Percentiles rank a stretch among this genome's conserved stretches.
Evolutionary conservation across 2,797 vertebrate species (phyloP).

Genomic region (Leptatherina wallacei): DNA sequence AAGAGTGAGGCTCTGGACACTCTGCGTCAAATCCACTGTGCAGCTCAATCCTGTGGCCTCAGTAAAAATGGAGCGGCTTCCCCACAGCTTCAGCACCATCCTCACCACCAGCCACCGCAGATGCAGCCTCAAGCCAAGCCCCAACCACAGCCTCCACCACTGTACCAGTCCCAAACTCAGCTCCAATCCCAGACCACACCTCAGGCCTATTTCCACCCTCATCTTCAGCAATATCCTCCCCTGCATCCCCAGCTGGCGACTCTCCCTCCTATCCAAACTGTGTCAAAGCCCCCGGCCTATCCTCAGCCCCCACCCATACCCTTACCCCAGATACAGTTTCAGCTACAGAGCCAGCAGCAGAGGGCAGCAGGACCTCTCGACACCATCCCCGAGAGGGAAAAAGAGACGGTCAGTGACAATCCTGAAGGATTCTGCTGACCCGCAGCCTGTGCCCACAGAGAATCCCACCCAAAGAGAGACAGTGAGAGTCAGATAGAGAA

Average conservation of each 20-base stretch:
- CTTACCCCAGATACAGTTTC: constrained; percentile 46
- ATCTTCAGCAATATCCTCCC: constrained; percentile 46
- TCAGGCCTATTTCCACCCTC: constrained; percentile 51
- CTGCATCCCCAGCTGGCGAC: constrained; percentile 33
- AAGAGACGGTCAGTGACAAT: constrained; percentile 72
- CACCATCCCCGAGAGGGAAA: constrained; percentile 82
- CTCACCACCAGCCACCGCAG: constrained; percentile 54
- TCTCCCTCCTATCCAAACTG: constrained; percentile 57
- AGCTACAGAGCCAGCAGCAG: constrained; percentile 69
- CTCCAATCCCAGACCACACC: constrained; percentile 47
- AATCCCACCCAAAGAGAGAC: constrained; percentile 62
- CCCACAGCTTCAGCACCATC: constrained; percentile 74
- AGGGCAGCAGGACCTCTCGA: constrained; percentile 73
- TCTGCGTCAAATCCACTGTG: constrained; percentile 92
- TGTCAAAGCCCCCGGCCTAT: constrained; percentile 67
- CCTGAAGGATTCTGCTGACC: constrained; percentile 81
- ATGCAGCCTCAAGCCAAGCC: constrained; percentile 54
- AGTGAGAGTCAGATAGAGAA: constrained; percentile 31
- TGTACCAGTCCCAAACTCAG: constrained; percentile 48
- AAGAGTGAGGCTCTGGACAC: constrained; percentile 91
- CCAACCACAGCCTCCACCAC: constrained; percentile 38
- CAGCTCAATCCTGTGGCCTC: constrained; percentile 90
- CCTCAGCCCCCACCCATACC: constrained; percentile 63
- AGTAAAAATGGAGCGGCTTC: constrained; percentile 87
- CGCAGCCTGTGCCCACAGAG: constrained; percentile 78